Evolutionary conservation across 2,113 vertebrate species (phyloP).

Genomic region (Passer domesticus): DNA sequence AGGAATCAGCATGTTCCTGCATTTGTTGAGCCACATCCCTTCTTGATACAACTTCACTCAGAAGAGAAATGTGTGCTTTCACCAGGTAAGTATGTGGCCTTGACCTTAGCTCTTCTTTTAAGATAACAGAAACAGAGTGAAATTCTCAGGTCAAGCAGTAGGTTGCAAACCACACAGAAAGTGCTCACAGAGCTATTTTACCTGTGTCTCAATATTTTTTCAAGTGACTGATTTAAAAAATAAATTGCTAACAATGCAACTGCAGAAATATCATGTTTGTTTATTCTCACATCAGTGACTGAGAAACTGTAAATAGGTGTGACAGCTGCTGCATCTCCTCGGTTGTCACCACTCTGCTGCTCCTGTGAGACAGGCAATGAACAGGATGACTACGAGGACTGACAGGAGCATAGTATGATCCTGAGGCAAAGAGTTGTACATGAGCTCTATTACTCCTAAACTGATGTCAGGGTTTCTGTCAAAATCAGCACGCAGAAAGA

Average conservation of each 20-base stretch:
- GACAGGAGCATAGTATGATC: conserved; percentile 6
- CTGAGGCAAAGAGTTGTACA: conserved; percentile 2
- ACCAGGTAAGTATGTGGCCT: not conserved
- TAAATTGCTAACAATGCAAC: conserved; percentile 31
- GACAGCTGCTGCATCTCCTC: conserved; percentile 34
- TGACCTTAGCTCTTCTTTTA: not conserved
- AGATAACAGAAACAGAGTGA: not conserved
- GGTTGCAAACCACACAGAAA: not conserved
- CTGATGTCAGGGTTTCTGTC: not conserved
- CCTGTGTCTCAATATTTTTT: not conserved
- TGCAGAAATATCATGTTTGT: not conserved
- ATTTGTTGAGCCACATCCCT: not conserved
- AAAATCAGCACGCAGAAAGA: not conserved
- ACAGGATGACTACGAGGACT: not conserved
- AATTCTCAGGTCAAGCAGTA: not conserved
- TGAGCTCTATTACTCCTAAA: not conserved
- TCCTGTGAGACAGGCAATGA: not conserved
- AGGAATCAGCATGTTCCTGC: not conserved
- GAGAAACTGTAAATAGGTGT: conserved; percentile 26
- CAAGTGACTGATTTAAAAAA: conserved; percentile 6
- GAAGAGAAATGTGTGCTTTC: not conserved
- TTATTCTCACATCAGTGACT: conserved; percentile 16
- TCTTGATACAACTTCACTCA: not conserved
- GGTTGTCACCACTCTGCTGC: not conserved
- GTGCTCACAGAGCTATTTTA: not conserved